A percentile compares a stretch with the other conserved stretches of the same genome.
Conservation (phyloP, 2,113 vertebrate genomes). For the Chloropsis cyanopogon region DNA sequence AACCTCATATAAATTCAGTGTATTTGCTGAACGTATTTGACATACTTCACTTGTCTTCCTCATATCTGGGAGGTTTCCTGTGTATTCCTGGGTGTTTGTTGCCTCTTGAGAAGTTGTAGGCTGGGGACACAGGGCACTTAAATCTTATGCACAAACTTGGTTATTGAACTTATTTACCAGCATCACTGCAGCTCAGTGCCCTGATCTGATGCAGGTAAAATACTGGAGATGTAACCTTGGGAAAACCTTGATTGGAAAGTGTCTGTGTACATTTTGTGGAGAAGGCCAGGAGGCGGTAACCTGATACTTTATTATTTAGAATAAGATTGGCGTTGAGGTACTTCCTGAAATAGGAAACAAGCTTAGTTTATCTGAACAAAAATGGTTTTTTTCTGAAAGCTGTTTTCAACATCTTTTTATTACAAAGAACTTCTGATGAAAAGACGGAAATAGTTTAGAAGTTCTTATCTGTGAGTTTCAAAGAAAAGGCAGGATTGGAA, state of each 20-base stretch:
- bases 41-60: neutral
- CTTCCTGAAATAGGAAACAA: neutral
- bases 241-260: neutral
- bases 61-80: neutral
- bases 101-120: neutral
- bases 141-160: neutral
- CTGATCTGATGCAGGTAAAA: neutral
- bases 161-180: neutral
- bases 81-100: neutral
- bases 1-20: neutral
- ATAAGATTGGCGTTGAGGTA: neutral
- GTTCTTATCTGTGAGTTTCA: neutral
- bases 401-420: neutral
- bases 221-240: neutral
- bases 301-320: neutral
- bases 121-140: neutral
- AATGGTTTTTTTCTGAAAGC: neutral
- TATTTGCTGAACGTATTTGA: neutral
- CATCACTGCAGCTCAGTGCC: neutral
- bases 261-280: neutral
- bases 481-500: neutral
- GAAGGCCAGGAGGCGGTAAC: neutral
- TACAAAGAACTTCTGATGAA: neutral
- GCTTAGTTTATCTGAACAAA: neutral
- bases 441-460: neutral